Base-by-base conservation (phyloP, 2,113 vertebrate species). In the Panthera uncia region DNA sequence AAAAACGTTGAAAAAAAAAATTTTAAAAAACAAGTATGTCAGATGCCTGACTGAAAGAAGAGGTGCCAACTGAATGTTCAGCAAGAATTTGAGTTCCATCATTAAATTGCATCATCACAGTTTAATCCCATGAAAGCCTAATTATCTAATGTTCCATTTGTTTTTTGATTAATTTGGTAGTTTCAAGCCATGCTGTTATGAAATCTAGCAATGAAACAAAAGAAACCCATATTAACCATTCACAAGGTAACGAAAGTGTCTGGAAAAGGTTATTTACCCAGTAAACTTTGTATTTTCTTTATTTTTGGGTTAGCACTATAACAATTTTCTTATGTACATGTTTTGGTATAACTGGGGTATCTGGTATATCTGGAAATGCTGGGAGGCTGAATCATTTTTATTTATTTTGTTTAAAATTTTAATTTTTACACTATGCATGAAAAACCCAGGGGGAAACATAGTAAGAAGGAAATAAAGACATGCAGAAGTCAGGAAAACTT, bases 401-500 rank as follows among this genome's bases (percentile, higher is more conserved):
- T 61, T 83, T 94, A 48, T 86, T 97, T 92, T 50, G 87, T 15
- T 71, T 91, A 95, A 98, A 71, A 31, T 38, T 91, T 97, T 92
- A 97, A 97, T 87, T 95, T 95, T 89, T 71, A 38, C 45, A 95
- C 38, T 95, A 83, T 94, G 74, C 74, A 92, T 14, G 73, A 91
- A 98, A 98, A 98, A 93, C 50, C 68, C 84, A 96, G 50, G 52
- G 94, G 68, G 87, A 97, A 92, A 92, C 21, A 61, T 61, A 73
- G 27, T 93, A 78, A 88, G 95, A 96, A 27, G 87, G 97, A 98
- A 98, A 89, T 73, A 97, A 98, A 99, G 89, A 95, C 89, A 91
- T 98, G 97, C 57, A 96, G 74, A 98, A 98, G 95, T n/a, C 95
- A 95, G 66, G 78, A 93, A 85, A 74, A 80, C 98, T 97, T 97